Evolutionary conservation across 2,888 invertebrate species (phyloP), one percentile per base, ranked within the genome.

Genomic region (Agrochola lychnidis): DNA sequence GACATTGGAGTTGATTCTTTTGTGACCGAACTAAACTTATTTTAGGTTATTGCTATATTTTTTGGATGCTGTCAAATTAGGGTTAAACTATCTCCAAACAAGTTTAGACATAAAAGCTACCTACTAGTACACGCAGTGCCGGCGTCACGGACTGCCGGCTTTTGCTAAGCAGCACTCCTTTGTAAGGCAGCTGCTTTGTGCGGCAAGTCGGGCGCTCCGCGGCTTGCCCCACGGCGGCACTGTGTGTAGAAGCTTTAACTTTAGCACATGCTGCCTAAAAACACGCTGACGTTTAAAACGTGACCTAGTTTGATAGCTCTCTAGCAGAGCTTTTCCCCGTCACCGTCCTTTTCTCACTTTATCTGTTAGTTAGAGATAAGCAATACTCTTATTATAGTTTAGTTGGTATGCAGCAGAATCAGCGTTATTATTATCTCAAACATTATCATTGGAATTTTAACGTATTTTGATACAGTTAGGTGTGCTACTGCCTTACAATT

Each of bases 401-500:
- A 16, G n/a, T 59, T 59, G 4, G 9, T 12, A 16, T 1, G 30
- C 9, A 40, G 16, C 3, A 57, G 22, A 36, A 22, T 25, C 14
- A 66, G 45, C 42, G 6, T 48, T 56, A 51, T 36, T 56, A 5
- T 30, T 25, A 4, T 48, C 4, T 40, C 10, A 22, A 22, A 53
- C 12, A 48, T 64, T 12, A 48, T 67, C 10, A 19, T 56, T n/a
- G 16, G 12, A 53, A 25, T 22, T 53, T 14, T 2, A 22, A 56
- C 40, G 16, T 4, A n/a, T 45, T 69, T 56, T 62, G 62, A 73
- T 71, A 61, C 36, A 66, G 51, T 66, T n/a, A 7, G 2, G 72
- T 80, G 61, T 80, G 80, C 19, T 56, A 16, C 22, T 68, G 48
- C 25, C 40, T 68, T 56, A 63, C 72, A 70, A 64, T 61, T 53